Percentiles rank a stretch among this genome's conserved stretches.
phyloP scores from a whole-genome alignment of 2,113 vertebrate genomes.

The Apaloderma vittatum region DNA sequence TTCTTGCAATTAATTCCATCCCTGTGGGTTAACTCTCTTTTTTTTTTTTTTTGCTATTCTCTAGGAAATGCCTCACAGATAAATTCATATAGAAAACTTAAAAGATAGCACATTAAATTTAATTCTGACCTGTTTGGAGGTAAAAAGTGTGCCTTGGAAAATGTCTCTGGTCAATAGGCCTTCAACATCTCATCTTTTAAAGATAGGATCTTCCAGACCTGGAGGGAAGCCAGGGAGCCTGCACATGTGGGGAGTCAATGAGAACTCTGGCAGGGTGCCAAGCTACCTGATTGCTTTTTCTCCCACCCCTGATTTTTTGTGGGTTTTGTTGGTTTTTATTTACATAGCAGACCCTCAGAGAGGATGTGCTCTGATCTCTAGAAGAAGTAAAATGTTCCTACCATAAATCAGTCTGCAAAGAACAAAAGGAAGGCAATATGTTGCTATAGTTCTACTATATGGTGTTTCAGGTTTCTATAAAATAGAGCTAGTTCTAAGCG shows the following conservation, averaged over 20 bases:
- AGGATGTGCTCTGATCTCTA: not conserved
- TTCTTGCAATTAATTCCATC: constrained; percentile 15
- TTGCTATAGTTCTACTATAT: not conserved
- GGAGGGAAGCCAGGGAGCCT: not conserved
- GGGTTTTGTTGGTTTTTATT: not conserved
- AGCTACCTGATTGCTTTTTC: not conserved
- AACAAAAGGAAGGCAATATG: not conserved
- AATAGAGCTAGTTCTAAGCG: not conserved
- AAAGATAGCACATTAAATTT: not conserved
- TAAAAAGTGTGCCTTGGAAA: not conserved
- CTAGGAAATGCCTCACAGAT: not conserved
- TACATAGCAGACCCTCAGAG: not conserved
- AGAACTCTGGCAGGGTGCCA: not conserved
- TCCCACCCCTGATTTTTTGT: no score
- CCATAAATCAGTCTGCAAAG: constrained; percentile 17
- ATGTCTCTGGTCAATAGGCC: not conserved
- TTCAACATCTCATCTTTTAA: constrained; percentile 36
- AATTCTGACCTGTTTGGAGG: not conserved
- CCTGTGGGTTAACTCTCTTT: not conserved
- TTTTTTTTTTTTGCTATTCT: not conserved
- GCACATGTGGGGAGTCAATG: not conserved
- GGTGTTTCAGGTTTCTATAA: not conserved
- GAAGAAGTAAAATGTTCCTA: not conserved
- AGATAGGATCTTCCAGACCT: not conserved
- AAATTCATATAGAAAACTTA: not conserved